These are phyloP conservation scores for Hyphantria cunea DNA, from an alignment of 1,140 invertebrate genomes.

Conservation along the genomic window DNA sequence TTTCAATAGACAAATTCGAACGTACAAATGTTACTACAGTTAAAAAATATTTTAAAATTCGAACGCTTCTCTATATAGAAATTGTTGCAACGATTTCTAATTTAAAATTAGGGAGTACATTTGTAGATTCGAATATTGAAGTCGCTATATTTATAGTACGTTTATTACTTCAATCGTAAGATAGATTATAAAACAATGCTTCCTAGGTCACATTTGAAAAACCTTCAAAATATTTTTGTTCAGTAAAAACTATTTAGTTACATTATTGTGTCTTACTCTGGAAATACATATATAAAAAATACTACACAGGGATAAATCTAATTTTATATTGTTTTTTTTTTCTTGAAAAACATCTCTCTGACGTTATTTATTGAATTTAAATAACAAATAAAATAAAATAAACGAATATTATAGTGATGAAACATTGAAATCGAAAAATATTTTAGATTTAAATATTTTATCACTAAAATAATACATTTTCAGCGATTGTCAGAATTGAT, in stretches of 20 bases:
- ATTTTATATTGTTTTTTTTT: too few relatives aligned
- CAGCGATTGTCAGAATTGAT: too few relatives aligned
- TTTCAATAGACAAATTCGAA: constrained; percentile 26
- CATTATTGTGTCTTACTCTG: constrained; percentile 14
- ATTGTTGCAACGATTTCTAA: not conserved
- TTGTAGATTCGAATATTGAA: constrained; percentile 23
- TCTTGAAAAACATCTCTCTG: not conserved
- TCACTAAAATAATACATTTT: too few relatives aligned
- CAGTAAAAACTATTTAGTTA: constrained; percentile 31
- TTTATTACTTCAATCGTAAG: constrained; percentile 29
- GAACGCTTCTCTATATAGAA: not conserved
- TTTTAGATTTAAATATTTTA: too few relatives aligned
- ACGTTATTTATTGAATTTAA: not conserved
- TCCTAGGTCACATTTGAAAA: constrained; percentile 22
- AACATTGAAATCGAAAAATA: too few relatives aligned
- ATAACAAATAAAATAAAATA: too few relatives aligned
- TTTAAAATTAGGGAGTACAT: constrained; percentile 8
- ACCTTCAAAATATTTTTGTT: constrained; percentile 31
- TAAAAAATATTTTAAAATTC: constrained; percentile 2
- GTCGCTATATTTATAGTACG: constrained; percentile 11
- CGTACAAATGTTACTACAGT: constrained; percentile 18
- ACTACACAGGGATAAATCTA: not conserved
- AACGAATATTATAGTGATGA: too few relatives aligned
- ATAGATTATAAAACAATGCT: constrained; percentile 25
- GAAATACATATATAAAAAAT: constrained; percentile 18